Percentiles rank a stretch among this genome's conserved stretches.
Evolutionary conservation across 2,797 vertebrate species (phyloP).

Genomic region (Galago senegalensis): DNA sequence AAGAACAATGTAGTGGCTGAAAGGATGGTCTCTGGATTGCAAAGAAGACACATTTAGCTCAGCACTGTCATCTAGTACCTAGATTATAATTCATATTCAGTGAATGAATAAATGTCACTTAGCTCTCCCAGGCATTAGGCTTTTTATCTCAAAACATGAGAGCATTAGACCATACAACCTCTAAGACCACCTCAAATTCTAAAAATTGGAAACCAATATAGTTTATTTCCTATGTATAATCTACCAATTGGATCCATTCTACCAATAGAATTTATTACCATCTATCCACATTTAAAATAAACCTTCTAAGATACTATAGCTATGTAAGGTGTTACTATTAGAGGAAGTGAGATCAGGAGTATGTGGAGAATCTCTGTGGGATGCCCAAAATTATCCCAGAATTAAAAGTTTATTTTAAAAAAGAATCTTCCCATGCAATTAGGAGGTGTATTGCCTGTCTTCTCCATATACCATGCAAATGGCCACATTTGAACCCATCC

Average conservation of each 20-base stretch:
- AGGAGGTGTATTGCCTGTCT: background rate
- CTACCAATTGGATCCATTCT: background rate
- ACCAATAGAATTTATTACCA: background rate
- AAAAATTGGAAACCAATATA: background rate
- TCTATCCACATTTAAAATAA: background rate
- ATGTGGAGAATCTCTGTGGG: background rate
- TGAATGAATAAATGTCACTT: background rate
- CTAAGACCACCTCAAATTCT: constrained; percentile 3
- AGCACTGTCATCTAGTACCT: background rate
- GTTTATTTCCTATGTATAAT: background rate
- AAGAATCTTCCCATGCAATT: background rate
- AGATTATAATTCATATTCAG: background rate
- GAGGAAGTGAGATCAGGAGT: background rate
- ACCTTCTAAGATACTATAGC: background rate
- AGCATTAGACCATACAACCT: background rate
- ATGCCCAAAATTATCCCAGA: background rate
- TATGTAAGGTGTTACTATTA: background rate
- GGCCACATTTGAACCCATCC: background rate
- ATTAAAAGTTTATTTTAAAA: constrained; percentile 5
- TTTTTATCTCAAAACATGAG: constrained; percentile 23
- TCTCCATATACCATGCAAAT: background rate
- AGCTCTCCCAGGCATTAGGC: background rate
- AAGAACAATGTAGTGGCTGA: background rate
- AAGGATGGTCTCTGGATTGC: background rate
- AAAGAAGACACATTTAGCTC: background rate